Evolutionary conservation across 2,888 invertebrate genomes (phyloP), one percentile per base, ranked within the genome.

Genomic region (Operophtera brumata): DNA sequence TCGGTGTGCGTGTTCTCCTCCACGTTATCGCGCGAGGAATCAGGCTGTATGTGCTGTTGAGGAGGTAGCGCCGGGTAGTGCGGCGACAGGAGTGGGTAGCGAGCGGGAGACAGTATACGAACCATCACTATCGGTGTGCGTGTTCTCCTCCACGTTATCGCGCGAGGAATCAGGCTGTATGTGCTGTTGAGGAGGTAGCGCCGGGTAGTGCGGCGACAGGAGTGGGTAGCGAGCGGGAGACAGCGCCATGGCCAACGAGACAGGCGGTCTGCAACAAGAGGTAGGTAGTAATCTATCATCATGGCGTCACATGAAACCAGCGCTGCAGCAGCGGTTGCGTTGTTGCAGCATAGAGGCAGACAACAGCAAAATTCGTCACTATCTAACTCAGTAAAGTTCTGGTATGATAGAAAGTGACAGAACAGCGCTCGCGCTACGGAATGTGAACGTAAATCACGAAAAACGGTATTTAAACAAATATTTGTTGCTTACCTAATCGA

Each of bases 191-290:
- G 92, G 91, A 1, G 93, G 93, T 57, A 94, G 80, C 20, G 93
- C 88, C 11, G 92, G 92, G 81, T 95, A 94, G 75, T 94, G 92
- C 0, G 90, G 88, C 6, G 94, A 92, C 40, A 95, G 93, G 43
- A 94, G 92, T 12, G 94, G 88, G 68, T 80, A 92, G 56, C 82
- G 91, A 39, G 83, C 87, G 58, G 91, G 86, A 54, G 92, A 91
- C 62, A 91, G 63, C 1, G 92, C 93, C 92, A 93, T 92, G 1
- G 93, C 93, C 37, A 96, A 85, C 10, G 96, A 94, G 13, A 96
- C 96, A 43, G 96, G 96, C 13, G 96, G 96, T 56, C 96, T 96
- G 90, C 8, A 71, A 61, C 43, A 34, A 54, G 11, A 32, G 3
- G n/a, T n/a, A n/a, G n/a, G n/a, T n/a, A n/a, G n/a, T n/a, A n/a